Evolutionary conservation across 2,888 invertebrate species (phyloP).

Genomic region (Daptonema setosum): DNA sequence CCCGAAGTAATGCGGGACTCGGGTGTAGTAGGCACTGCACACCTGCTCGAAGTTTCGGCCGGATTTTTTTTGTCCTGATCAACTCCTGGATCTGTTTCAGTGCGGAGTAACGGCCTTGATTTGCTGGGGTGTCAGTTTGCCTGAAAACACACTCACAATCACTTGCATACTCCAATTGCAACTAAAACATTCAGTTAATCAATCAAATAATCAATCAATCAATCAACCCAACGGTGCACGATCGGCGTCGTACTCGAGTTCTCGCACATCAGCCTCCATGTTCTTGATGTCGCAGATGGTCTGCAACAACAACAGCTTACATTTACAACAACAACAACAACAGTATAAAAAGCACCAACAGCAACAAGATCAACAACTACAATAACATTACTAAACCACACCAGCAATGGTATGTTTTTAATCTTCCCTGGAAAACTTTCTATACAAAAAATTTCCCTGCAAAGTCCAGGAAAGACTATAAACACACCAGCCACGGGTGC

Average conservation of each 20-base stretch:
- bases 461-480: too few relatives aligned
- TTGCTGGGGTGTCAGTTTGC: constrained; percentile 34
- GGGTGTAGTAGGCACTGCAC: constrained; percentile 35
- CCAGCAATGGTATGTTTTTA: too few relatives aligned
- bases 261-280: constrained; percentile 33
- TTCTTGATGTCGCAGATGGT: constrained; percentile 33
- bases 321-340: too few relatives aligned
- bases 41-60: constrained; percentile 27
- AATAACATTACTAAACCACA: too few relatives aligned
- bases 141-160: constrained; percentile 16
- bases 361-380: too few relatives aligned
- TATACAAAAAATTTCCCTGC: too few relatives aligned
- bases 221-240: constrained; percentile 32
- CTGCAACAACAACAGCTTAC: constrained; percentile 30
- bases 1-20: constrained; percentile 37
- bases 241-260: constrained; percentile 35
- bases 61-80: constrained; percentile 17
- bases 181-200: not conserved
- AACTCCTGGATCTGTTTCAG: constrained; percentile 30
- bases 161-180: not conserved
- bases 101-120: constrained; percentile 33
- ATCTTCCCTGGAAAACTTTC: too few relatives aligned
- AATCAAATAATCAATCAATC: too few relatives aligned
- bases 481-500: too few relatives aligned
- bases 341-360: too few relatives aligned